Evolutionary conservation across 1,140 invertebrate genomes (phyloP).

Genomic region (Episyrphus balteatus): DNA sequence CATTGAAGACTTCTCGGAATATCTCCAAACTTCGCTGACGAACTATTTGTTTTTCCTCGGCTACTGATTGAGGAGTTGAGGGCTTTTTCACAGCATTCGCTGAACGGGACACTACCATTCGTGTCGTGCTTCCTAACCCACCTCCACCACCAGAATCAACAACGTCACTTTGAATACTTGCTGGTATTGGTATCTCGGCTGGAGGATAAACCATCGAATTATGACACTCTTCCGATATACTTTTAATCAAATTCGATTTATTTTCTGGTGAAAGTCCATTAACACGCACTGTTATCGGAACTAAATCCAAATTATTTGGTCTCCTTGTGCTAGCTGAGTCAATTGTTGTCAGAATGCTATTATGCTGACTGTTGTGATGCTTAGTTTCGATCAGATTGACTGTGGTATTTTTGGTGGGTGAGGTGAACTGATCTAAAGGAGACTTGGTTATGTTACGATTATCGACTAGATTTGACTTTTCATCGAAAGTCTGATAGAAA

Average conservation of each 20-base stretch:
- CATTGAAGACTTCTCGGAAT: slow-evolving; percentile 53
- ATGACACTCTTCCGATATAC: slow-evolving; percentile 2
- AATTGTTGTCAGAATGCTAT: neutral
- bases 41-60: slow-evolving; percentile 16
- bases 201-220: too few relatives aligned
- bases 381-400: slow-evolving; percentile 8
- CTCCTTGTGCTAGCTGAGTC: slow-evolving; percentile 6
- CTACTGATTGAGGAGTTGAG: too few relatives aligned
- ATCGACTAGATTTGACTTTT: slow-evolving; percentile 30
- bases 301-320: slow-evolving; percentile 32
- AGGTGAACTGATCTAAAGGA: neutral
- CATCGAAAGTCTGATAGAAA: slow-evolving; percentile 7
- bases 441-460: slow-evolving; percentile 9
- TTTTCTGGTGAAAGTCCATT: neutral
- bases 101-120: slow-evolving; percentile 13
- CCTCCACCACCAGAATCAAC: too few relatives aligned
- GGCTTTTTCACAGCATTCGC: slow-evolving; percentile 8
- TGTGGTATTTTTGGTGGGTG: slow-evolving; percentile 4
- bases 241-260: slow-evolving; percentile 8
- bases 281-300: slow-evolving; percentile 7
- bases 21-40: slow-evolving; percentile 54
- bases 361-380: slow-evolving; percentile 2
- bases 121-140: too few relatives aligned
- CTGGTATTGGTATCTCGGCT: too few relatives aligned
- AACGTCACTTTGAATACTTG: too few relatives aligned